Percentiles rank a stretch among this genome's conserved stretches.
These are phyloP conservation scores for Melieria omissa DNA, from an alignment of 2,888 invertebrate genomes.

Conservation along the genomic window DNA sequence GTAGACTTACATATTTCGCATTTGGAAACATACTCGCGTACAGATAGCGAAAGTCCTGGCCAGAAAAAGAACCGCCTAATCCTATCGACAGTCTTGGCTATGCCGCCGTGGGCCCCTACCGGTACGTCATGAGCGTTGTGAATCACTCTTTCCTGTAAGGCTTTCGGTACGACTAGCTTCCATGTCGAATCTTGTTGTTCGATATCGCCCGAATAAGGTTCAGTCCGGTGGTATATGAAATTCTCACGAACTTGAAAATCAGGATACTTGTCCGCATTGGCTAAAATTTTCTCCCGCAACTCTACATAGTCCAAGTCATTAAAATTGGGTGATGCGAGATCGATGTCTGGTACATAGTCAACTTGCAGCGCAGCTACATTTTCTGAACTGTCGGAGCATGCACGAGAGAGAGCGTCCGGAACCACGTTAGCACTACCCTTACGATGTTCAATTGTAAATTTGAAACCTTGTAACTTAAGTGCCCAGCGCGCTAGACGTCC, in stretches of 20 bases:
- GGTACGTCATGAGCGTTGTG: slow-evolving; percentile 3
- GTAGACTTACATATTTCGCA: slow-evolving; percentile 22
- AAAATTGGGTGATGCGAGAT: not conserved
- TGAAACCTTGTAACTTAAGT: slow-evolving; percentile 45
- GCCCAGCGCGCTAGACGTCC: slow-evolving; percentile 51
- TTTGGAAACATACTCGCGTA: slow-evolving; percentile 13
- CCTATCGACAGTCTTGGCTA: slow-evolving; percentile 18
- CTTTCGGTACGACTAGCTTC: not conserved
- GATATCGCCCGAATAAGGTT: not conserved
- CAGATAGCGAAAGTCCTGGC: slow-evolving; percentile 10
- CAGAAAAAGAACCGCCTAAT: slow-evolving; percentile 18
- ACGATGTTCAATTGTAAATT: too few species aligned
- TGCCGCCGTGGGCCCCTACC: slow-evolving; percentile 24
- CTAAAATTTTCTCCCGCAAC: not conserved
- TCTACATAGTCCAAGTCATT: not conserved
- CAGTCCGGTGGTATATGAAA: slow-evolving; percentile 9
- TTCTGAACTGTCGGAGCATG: not conserved
- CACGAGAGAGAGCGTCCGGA: too few species aligned
- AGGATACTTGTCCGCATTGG: not conserved
- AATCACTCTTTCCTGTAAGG: not conserved
- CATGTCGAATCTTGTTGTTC: not conserved
- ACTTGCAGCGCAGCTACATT: slow-evolving; percentile 3
- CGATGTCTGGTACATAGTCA: not conserved
- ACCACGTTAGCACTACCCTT: slow-evolving; percentile 40
- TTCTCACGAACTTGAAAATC: not conserved